Conservation (phyloP, 2,888 invertebrate species). For the Trichopria drosophilae region DNA sequence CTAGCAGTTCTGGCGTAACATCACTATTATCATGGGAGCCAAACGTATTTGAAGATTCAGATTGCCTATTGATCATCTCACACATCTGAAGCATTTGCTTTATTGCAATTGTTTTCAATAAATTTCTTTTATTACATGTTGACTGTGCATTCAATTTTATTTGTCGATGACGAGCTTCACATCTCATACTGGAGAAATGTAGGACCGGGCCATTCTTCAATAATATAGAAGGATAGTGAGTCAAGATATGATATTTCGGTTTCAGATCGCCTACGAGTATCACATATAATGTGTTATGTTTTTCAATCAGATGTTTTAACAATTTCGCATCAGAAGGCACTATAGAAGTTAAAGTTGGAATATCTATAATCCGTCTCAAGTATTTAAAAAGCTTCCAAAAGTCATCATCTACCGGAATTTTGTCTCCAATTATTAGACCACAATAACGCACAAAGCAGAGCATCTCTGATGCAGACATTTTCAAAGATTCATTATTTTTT, state of each 20-base stretch:
- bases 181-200: constrained; percentile 28
- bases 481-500: constrained; percentile 15
- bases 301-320: constrained; percentile 14
- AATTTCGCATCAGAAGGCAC: constrained; percentile 13
- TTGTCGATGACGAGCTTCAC: constrained; percentile 26
- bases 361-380: constrained; percentile 25
- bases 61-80: too few species aligned
- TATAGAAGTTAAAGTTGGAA: constrained; percentile 23
- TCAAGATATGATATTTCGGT: constrained; percentile 27
- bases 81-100: constrained; percentile 23
- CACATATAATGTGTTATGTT: constrained; percentile 15
- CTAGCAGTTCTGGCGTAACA: too few species aligned
- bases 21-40: too few species aligned
- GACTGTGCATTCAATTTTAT: constrained; percentile 22
- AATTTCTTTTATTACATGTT: constrained; percentile 23
- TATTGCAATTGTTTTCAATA: constrained; percentile 26
- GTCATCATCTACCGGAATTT: constrained; percentile 23
- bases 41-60: too few species aligned
- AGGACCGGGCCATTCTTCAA: constrained; percentile 20
- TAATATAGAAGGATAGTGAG: constrained; percentile 25
- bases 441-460: constrained; percentile 27
- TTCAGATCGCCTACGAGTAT: constrained; percentile 23
- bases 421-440: constrained; percentile 26
- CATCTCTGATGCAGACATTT: constrained; percentile 33
- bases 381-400: constrained; percentile 26